Evolutionary conservation across 2,888 invertebrate genomes (phyloP).

Genomic region (Cyaniris semiargus): DNA sequence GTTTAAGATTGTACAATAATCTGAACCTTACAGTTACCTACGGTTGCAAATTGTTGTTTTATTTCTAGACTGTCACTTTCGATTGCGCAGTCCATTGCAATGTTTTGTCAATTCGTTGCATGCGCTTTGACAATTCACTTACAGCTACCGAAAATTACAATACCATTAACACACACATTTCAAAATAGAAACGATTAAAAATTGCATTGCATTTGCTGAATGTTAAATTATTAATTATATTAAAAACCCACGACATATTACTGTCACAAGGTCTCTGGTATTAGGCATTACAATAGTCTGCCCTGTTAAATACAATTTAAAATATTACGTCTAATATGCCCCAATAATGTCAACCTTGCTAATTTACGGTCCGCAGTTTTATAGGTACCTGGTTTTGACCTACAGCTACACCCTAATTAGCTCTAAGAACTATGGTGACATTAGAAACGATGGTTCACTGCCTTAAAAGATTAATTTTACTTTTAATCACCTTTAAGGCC

Average conservation of each 20-base stretch:
- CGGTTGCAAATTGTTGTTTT: conserved; percentile 1
- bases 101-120: not conserved
- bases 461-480: no score
- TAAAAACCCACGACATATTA: not conserved
- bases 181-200: conserved; percentile 8
- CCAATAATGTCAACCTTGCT: no score
- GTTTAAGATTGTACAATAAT: not conserved
- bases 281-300: no score
- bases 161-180: not conserved
- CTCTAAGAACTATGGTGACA: no score
- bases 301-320: no score
- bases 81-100: not conserved
- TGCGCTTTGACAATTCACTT: conserved; percentile 6
- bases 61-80: conserved; percentile 10
- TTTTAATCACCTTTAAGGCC: no score
- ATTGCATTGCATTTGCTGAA: not conserved
- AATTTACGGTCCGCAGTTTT: no score
- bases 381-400: no score
- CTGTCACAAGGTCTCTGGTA: not conserved
- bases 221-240: not conserved
- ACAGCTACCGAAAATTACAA: not conserved
- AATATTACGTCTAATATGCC: no score
- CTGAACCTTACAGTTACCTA: not conserved
- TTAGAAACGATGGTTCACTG: no score
- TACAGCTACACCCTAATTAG: no score